Evolutionary conservation across 2,113 vertebrate genomes (phyloP), one percentile per base, ranked within the genome.

Genomic region (Aptenodytes forsteri): DNA sequence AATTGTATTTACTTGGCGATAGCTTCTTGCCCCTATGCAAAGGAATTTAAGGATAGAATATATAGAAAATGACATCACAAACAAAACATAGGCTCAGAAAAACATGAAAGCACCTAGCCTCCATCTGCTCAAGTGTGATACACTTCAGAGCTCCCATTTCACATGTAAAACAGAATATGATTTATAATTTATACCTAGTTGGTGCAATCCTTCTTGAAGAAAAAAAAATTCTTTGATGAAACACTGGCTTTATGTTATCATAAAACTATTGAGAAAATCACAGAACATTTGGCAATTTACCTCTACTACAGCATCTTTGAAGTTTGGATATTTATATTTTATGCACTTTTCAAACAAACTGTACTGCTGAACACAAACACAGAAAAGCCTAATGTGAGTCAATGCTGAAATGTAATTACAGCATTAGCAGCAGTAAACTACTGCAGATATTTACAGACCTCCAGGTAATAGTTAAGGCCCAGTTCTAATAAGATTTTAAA

Each of bases 101-200:
- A 97, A 96, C 93, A 95, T 44, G 82, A 90, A 95, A 94, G 97
- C 80, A 96, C 88, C 96, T 89, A 46, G 50, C 86, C 87, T 96
- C 94, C 95, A 95, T 97, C 97, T 98, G 97, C 89, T 96, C 16
- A 23, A 89, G 81, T 64, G 38, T 15, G 62, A 97, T 93, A 91
- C 90, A 96, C 96, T 97, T 97, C 97, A 62, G 93, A 97, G 97
- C 96, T 97, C 94, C 96, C 95, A 96, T 98, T 98, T 88, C 97
- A 96, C 96, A 97, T 96, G 98, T 98, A 98, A 97, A 98, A 98
- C 98, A 98, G 97, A 97, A 93, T 92, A 80, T 93, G 95, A 98
- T 98, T 98, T 98, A 98, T 98, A 98, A 98, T 98, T 98, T 94
- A 98, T 98, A 97, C 70, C 85, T 96, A 81, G 46, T 94, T 38